phyloP scores from a whole-genome alignment of 1,140 invertebrate species.

The Lineus longissimus region DNA sequence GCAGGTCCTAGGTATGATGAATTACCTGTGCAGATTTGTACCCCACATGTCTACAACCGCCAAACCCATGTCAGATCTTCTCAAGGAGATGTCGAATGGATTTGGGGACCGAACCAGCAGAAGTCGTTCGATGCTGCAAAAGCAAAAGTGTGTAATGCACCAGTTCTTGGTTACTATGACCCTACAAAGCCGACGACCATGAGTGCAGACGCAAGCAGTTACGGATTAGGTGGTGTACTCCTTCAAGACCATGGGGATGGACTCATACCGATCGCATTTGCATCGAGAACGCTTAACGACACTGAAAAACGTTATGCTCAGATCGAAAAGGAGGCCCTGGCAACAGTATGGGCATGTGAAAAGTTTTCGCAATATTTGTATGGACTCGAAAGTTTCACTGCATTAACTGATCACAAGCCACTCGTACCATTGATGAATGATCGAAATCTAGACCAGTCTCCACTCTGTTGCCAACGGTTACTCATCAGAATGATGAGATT shows the following conservation, averaged over 20 bases:
- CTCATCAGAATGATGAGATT: background rate
- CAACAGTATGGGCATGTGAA: constrained; percentile 38
- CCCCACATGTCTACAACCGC: constrained; percentile 12
- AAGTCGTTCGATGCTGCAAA: background rate
- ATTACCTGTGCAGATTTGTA: constrained; percentile 24
- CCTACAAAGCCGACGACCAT: constrained; percentile 8
- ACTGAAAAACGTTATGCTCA: constrained; percentile 45
- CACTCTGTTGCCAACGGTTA: background rate
- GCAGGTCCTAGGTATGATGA: constrained; percentile 29
- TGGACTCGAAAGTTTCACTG: constrained; percentile 25
- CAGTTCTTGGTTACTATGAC: constrained; percentile 17
- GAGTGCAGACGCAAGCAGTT: constrained; percentile 8
- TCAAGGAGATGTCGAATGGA: background rate
- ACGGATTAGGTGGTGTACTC: constrained; percentile 16
- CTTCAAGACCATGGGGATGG: constrained; percentile 13
- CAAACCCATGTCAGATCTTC: background rate
- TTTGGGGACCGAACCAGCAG: background rate
- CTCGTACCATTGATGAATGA: constrained; percentile 41
- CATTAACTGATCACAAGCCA: constrained; percentile 44
- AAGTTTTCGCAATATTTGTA: constrained; percentile 50
- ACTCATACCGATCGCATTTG: constrained; percentile 41
- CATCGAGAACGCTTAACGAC: constrained; percentile 38
- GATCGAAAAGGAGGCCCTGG: constrained; percentile 55
- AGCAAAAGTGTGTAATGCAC: background rate
- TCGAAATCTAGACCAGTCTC: constrained; percentile 18